Base-by-base conservation (phyloP, 2,113 vertebrate genomes). In the Cyanoramphus novaezelandiae region DNA sequence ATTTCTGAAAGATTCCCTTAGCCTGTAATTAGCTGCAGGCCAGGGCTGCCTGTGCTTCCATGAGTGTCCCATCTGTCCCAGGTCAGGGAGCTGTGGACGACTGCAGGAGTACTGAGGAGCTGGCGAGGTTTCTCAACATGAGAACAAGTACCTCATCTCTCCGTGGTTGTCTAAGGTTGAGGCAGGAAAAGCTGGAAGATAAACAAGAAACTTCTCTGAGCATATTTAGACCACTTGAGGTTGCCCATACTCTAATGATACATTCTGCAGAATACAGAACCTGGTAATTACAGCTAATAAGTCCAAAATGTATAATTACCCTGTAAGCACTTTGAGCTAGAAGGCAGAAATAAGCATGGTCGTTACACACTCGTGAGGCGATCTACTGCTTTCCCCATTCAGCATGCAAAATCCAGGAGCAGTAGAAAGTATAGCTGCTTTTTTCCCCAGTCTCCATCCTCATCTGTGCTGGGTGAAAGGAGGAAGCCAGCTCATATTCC, bases 201-300 rank as follows among this genome's bases (percentile, higher is more conserved):
- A 78, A 95, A 88, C n/a, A 78, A 63, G 55, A 47, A 92, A 86
- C 64, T 92, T 77, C n/a, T 35, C 60, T 27, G 55, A 71, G 59
- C 1, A 0, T 75, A 35, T 72, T 86, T 52, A 75, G 76, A 60
- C 53, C 14, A 37, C 50, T 76, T 13, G 62, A 90, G 76, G 62
- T 79, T 91, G 70, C 60, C 82, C 17, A 2, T 77, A 6, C 46
- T 85, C 62, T 74, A 80, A 82, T 21, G 64, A 71, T 23, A 44
- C n/a, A 5, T 90, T 77, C 74, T 93, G 78, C n/a, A 85, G 65
- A 80, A 79, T 83, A 79, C 39, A 86, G 89, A 95, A 62, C 25
- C 62, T 10, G 33, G 47, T 90, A 96, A 97, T 96, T 97, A 97
- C n/a, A 91, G 55, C 83, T 96, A 93, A 69, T 89, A 91, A 92